Percentiles rank a stretch among this genome's conserved stretches.
Evolutionary conservation across 1,140 invertebrate species (phyloP).

Genomic region (Orchestia grillus): DNA sequence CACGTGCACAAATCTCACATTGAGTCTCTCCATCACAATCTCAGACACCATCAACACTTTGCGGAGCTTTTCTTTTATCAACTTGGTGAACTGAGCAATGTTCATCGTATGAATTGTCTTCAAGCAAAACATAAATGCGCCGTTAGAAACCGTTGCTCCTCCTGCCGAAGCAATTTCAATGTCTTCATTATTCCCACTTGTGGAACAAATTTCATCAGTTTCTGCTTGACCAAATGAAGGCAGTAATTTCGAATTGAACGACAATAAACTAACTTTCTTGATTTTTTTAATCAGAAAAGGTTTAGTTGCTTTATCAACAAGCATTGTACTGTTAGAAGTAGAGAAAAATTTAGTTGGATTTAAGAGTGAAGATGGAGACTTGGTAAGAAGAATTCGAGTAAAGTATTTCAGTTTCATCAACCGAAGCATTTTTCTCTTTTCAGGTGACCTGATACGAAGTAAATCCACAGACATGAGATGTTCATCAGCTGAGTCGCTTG

Average conservation of each 20-base stretch:
- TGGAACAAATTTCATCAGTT: not conserved
- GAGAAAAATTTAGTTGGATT: not conserved
- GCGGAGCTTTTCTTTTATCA: not conserved
- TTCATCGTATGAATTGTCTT: not conserved
- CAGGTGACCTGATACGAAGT: not conserved
- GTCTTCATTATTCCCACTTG: not conserved
- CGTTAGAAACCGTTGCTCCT: conserved; percentile 4
- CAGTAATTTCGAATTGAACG: not conserved
- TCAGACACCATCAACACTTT: not conserved
- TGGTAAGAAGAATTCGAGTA: not conserved
- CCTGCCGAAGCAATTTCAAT: not conserved
- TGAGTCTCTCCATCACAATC: not conserved
- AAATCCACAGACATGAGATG: not conserved
- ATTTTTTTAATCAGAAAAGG: not conserved
- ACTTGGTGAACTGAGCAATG: not conserved
- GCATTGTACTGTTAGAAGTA: not conserved
- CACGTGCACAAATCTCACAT: not conserved
- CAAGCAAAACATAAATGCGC: conserved; percentile 4
- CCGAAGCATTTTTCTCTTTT: not conserved
- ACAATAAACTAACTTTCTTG: not conserved
- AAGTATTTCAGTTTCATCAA: not conserved
- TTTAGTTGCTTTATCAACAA: not conserved
- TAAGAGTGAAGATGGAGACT: not conserved
- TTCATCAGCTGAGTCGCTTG: conserved; percentile 2
- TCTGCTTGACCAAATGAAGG: not conserved